Evolutionary conservation across 2,797 vertebrate genomes (phyloP), one percentile per base, ranked within the genome.

Genomic region (Fundulus diaphanus): DNA sequence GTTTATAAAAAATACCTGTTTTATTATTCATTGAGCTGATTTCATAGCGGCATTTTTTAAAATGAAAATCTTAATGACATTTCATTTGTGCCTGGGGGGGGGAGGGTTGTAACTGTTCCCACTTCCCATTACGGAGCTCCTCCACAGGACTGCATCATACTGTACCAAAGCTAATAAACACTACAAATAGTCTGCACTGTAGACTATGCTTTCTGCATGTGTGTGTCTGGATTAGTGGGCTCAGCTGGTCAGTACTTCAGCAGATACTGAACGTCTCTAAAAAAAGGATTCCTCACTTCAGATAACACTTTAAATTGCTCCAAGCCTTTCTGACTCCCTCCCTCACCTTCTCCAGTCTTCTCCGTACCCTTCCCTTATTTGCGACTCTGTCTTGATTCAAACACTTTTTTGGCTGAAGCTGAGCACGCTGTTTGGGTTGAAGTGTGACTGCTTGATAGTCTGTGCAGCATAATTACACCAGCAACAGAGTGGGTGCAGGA

Each of bases 341-440:
- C 40, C 29, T 74, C 27, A 59, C 70, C 78, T 44, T 59, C n/a
- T 70, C 51, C 59, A 24, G 27, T 73, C 49, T 68, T 51, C 9
- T 74, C 22, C n/a, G 12, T 63, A 24, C 9, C 22, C 61, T 63
- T 63, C 59, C n/a, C 63, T 66, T 66, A 66, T 42, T 66, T 66
- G 63, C 7, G 24, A 66, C 37, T 57, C 27, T 66, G 37, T 40
- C 63, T 66, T 16, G 63, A 66, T 42, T 42, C 63, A 66, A 66
- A 66, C 24, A 37, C 37, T 42, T 42, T 42, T 66, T 40, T 24
- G 35, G 35, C 11, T 40, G 22, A 37, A 65, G 35, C 61, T 65
- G 61, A 40, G 40, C 22, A 6, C 37, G 24, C 37, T 13, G 57
- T 61, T 61, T 63, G 63, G 42, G 37, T n/a, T 42, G 12, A 42